Percentiles rank a stretch among this genome's conserved stretches.
These are phyloP conservation scores for Hyles vespertilio DNA, from an alignment of 1,140 invertebrate species.

Conservation along the genomic window DNA sequence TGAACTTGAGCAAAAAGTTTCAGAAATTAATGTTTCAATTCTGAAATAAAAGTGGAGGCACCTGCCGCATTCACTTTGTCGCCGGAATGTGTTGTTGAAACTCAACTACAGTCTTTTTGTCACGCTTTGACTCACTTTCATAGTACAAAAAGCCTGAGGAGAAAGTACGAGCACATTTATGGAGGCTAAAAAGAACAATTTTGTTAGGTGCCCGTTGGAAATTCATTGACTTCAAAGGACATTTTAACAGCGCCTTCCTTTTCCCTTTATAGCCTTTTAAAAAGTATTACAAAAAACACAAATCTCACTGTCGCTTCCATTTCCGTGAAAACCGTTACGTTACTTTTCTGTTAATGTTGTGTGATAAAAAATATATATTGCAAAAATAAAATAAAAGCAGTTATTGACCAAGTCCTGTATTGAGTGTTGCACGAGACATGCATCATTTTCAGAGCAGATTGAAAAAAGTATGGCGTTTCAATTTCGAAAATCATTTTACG, in stretches of 20 bases:
- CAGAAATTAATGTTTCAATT: not conserved
- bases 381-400: too few relatives aligned
- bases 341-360: too few relatives aligned
- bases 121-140: slow-evolving; percentile 46
- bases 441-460: too few relatives aligned
- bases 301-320: slow-evolving; percentile 16
- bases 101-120: slow-evolving; percentile 42
- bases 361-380: too few relatives aligned
- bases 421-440: too few relatives aligned
- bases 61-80: not conserved
- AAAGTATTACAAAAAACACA: slow-evolving; percentile 55
- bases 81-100: slow-evolving; percentile 33
- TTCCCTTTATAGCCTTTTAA: slow-evolving; percentile 58
- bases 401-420: too few relatives aligned
- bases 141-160: slow-evolving; percentile 46
- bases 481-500: too few relatives aligned
- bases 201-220: slow-evolving; percentile 63
- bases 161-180: slow-evolving; percentile 60
- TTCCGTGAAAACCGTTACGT: too few relatives aligned
- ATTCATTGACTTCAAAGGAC: slow-evolving; percentile 66
- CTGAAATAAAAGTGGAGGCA: not conserved
- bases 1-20: not conserved
- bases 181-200: slow-evolving; percentile 67
- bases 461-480: too few relatives aligned
- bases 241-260: slow-evolving; percentile 60